phyloP scores from a whole-genome alignment of 2,113 vertebrate species.

The Rhinolophus ferrumequinum region DNA sequence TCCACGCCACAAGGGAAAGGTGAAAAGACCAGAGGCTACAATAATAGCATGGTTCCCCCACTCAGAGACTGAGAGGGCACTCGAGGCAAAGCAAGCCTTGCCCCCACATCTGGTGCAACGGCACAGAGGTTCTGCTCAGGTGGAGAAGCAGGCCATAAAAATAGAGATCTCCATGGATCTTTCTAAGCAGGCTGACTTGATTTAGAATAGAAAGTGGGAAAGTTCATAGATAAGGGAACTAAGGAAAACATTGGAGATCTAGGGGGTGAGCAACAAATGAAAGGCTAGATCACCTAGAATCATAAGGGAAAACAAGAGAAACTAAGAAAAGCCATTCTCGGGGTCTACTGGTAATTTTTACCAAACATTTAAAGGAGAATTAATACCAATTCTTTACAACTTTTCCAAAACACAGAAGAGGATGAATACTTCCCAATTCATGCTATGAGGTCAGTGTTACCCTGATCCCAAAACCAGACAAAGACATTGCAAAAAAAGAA shows the following conservation, averaged over 20 bases:
- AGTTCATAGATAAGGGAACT: background rate
- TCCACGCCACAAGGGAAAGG: background rate
- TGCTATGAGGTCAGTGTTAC: background rate
- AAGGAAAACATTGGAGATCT: background rate
- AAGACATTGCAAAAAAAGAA: background rate
- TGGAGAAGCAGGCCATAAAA: background rate
- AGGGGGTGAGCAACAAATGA: slow-evolving; percentile 13
- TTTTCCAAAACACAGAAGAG: background rate
- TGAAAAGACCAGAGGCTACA: background rate
- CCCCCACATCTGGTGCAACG: background rate
- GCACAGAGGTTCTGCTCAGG: background rate
- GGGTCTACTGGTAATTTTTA: background rate
- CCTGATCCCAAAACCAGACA: background rate
- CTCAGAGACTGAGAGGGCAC: background rate
- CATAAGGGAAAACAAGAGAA: background rate
- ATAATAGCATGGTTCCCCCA: background rate
- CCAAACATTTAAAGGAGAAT: background rate
- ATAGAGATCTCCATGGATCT: background rate
- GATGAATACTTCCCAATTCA: background rate
- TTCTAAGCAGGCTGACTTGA: background rate
- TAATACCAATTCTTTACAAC: background rate
- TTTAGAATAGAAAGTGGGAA: background rate
- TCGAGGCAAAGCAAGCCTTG: background rate
- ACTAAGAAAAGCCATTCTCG: background rate
- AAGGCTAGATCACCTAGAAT: background rate